Conservation (phyloP, 2,888 invertebrate genomes). For the Drosophila barbarae region DNA sequence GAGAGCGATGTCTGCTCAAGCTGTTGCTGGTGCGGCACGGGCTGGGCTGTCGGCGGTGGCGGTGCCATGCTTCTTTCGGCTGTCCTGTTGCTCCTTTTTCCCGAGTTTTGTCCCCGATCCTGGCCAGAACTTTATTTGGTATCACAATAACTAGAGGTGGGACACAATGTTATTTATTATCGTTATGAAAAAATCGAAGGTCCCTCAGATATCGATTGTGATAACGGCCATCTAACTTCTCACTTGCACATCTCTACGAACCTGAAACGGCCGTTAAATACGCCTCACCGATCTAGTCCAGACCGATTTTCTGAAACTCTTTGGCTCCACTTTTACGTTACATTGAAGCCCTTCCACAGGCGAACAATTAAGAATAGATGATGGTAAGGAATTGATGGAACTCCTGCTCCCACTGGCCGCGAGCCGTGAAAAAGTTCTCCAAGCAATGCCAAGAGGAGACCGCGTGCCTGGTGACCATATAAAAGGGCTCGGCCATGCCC, state of each 20-base stretch:
- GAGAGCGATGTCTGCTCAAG: background rate
- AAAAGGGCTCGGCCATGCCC: too few species aligned
- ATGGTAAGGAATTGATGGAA: too few species aligned
- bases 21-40: background rate
- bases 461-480: too few species aligned
- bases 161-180: background rate
- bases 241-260: background rate
- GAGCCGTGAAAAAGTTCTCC: too few species aligned
- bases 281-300: too few species aligned
- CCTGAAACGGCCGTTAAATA: background rate
- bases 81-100: conserved; percentile 2
- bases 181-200: background rate
- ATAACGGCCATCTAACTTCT: background rate
- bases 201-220: background rate
- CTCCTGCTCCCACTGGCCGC: too few species aligned
- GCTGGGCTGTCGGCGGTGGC: conserved; percentile 11
- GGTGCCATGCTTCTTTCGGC: conserved; percentile 20
- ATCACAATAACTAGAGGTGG: conserved; percentile 1
- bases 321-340: too few species aligned
- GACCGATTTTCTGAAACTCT: too few species aligned
- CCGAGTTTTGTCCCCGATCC: background rate
- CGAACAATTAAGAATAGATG: too few species aligned
- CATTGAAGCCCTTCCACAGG: too few species aligned
- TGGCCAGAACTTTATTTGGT: conserved; percentile 8
- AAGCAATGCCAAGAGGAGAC: too few species aligned